phyloP scores from a whole-genome alignment of 2,888 invertebrate species.

The Laothoe populi region DNA sequence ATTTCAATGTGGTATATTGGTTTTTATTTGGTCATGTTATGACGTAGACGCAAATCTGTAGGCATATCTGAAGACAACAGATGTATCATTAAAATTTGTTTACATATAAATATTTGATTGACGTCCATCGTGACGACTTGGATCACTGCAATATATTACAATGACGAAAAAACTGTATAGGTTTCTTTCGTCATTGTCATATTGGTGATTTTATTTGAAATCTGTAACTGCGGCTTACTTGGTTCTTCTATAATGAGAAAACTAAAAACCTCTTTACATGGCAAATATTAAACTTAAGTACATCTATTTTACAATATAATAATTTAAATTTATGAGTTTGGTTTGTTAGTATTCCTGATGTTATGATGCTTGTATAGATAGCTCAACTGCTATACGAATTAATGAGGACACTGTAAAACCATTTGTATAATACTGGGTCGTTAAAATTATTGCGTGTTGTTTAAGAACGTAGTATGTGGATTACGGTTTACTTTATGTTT shows the following conservation, averaged over 20 bases:
- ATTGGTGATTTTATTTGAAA: no score
- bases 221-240: no score
- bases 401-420: slow-evolving; percentile 15
- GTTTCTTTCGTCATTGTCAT: no score
- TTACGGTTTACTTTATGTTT: slow-evolving; percentile 16
- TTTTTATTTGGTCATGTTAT: no score
- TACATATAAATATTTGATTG: no score
- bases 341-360: background rate
- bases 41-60: no score
- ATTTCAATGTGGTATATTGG: no score
- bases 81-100: no score
- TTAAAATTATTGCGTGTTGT: slow-evolving; percentile 15
- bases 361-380: slow-evolving; percentile 9
- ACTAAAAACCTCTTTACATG: background rate
- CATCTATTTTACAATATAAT: background rate
- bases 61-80: no score
- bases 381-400: background rate
- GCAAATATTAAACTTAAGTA: background rate
- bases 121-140: no score
- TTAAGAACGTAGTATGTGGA: slow-evolving; percentile 3
- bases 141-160: no score
- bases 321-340: background rate
- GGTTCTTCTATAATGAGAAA: background rate
- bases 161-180: no score
- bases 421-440: slow-evolving; percentile 10